Conservation (phyloP, 1,140 invertebrate genomes). For the Micrasema longulum region DNA sequence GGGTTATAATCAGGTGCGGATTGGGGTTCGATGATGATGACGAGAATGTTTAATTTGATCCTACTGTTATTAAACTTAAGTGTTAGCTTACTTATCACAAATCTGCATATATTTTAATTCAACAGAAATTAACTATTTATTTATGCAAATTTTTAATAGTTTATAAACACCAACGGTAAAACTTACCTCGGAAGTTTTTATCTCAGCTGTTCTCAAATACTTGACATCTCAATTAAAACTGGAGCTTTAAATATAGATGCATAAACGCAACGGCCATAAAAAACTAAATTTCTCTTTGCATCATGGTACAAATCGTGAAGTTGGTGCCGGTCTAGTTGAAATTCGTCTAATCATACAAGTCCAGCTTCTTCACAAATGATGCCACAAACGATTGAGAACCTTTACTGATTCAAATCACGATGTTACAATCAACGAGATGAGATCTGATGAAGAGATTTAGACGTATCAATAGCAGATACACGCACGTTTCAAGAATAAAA, state of each 20-base stretch:
- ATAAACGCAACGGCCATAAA: constrained; percentile 10
- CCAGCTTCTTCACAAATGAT: constrained; percentile 44
- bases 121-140: too few species aligned
- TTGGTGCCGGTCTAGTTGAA: constrained; percentile 33
- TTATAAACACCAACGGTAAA: neutral
- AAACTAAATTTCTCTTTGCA: constrained; percentile 2
- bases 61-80: too few species aligned
- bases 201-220: neutral
- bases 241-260: constrained; percentile 9
- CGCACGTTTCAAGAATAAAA: too few species aligned
- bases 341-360: constrained; percentile 35
- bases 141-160: neutral
- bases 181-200: neutral
- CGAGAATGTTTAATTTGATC: too few species aligned
- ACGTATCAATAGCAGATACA: neutral
- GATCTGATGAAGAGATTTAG: constrained; percentile 3
- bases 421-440: constrained; percentile 52
- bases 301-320: neutral
- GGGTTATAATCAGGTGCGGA: too few species aligned
- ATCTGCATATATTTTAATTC: too few species aligned
- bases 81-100: too few species aligned
- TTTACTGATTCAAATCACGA: constrained; percentile 35
- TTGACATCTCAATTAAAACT: constrained; percentile 9
- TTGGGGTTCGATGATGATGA: too few species aligned
- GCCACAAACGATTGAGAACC: constrained; percentile 44